phyloP scores from a whole-genome alignment of 2,113 vertebrate species.

The Nesoenas mayeri region DNA sequence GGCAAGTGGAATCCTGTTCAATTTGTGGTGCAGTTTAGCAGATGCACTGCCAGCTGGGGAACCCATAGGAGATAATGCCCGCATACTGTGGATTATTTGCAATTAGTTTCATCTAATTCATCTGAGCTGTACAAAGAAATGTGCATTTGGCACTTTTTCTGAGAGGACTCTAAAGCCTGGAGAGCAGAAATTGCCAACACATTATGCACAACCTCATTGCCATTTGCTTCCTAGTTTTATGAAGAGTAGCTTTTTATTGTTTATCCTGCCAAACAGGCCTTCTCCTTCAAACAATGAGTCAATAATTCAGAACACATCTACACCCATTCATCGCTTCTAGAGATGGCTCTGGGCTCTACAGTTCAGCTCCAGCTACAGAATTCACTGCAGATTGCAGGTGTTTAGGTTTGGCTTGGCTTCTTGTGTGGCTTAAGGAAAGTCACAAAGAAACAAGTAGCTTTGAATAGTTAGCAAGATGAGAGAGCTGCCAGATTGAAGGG shows the following conservation, averaged over 20 bases:
- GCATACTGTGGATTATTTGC: background rate
- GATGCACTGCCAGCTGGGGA: background rate
- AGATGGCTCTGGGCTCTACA: background rate
- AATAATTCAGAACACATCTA: background rate
- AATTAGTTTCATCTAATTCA: background rate
- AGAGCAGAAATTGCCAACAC: background rate
- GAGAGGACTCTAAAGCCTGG: background rate
- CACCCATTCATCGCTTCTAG: background rate
- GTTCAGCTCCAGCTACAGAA: background rate
- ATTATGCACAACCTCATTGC: background rate
- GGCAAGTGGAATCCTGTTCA: background rate
- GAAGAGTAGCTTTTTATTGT: background rate
- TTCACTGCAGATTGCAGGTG: background rate
- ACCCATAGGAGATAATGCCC: background rate
- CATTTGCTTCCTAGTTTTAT: background rate
- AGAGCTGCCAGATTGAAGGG: conserved; percentile 1
- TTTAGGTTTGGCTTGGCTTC: background rate
- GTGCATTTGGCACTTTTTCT: background rate
- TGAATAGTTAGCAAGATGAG: background rate
- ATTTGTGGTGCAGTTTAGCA: background rate
- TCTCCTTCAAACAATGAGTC: background rate
- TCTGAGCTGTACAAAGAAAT: background rate
- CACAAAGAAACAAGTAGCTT: background rate
- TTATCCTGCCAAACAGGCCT: background rate
- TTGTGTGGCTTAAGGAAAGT: background rate